Evolutionary conservation across 2,888 invertebrate species (phyloP).

Genomic region (Dendrolimus houi): DNA sequence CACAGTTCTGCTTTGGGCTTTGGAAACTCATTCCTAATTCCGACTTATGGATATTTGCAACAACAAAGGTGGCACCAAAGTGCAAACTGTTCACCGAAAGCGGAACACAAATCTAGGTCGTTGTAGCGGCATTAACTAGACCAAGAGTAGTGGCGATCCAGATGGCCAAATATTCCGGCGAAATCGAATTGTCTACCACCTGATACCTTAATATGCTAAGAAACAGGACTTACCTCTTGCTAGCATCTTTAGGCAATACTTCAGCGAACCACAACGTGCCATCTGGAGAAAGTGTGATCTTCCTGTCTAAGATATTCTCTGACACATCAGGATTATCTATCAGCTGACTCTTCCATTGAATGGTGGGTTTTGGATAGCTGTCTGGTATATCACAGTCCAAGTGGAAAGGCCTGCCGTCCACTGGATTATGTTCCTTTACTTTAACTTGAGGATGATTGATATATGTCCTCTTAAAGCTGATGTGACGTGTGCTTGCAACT

Average conservation of each 20-base stretch:
- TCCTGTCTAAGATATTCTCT: slow-evolving; percentile 25
- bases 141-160: too few species aligned
- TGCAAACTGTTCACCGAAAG: too few species aligned
- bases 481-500: slow-evolving; percentile 34
- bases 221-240: slow-evolving; percentile 11
- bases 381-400: slow-evolving; percentile 43
- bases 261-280: slow-evolving; percentile 51
- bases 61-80: too few species aligned
- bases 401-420: slow-evolving; percentile 45
- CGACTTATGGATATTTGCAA: too few species aligned
- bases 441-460: slow-evolving; percentile 27
- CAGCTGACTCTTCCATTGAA: slow-evolving; percentile 42
- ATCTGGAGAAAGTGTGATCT: slow-evolving; percentile 42
- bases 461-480: slow-evolving; percentile 33
- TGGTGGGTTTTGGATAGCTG: slow-evolving; percentile 45
- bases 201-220: too few species aligned
- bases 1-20: too few species aligned
- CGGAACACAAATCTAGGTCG: too few species aligned
- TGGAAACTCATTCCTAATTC: too few species aligned
- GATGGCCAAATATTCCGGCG: too few species aligned
- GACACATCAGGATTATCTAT: slow-evolving; percentile 23
- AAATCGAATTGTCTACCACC: too few species aligned
- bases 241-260: slow-evolving; percentile 38
- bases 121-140: too few species aligned
- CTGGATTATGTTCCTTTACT: slow-evolving; percentile 32